phyloP scores from a whole-genome alignment of 2,797 vertebrate species.

The Telmatherina bonti region DNA sequence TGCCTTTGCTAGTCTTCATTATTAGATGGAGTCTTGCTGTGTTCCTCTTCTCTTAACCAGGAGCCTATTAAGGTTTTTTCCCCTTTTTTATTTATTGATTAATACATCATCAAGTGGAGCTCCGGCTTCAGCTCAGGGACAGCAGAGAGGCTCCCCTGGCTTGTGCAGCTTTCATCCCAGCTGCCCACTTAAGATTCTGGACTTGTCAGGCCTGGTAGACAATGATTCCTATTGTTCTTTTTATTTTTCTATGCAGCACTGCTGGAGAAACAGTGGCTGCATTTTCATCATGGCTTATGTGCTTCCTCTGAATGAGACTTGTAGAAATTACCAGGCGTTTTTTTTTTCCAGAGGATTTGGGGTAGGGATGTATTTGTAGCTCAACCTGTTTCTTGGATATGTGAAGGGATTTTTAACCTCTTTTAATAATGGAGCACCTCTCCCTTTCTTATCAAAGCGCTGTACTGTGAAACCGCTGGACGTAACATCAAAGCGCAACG shows the following conservation, averaged over 20 bases:
- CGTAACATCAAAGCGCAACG: conserved; percentile 68
- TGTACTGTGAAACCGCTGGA: conserved; percentile 45
- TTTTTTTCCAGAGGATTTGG: conserved; percentile 1
- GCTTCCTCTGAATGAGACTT: background rate
- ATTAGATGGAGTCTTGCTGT: conserved; percentile 1
- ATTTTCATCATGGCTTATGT: conserved; percentile 12
- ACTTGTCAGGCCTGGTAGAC: conserved; percentile 40
- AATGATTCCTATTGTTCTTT: conserved; percentile 52
- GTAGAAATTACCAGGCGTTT: conserved; percentile 19
- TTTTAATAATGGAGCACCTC: conserved; percentile 53
- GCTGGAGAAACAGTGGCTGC: conserved; percentile 15
- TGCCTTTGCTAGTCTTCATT: conserved; percentile 38
- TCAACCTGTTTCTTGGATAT: conserved; percentile 22
- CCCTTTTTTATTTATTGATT: conserved; percentile 58
- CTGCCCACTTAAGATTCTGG: conserved; percentile 53
- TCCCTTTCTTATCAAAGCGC: conserved; percentile 41
- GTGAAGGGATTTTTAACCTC: conserved; percentile 44
- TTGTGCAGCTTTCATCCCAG: conserved; percentile 33
- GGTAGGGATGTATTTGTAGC: background rate
- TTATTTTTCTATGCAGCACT: background rate
- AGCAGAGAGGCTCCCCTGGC: conserved; percentile 13
- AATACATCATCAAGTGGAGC: conserved; percentile 55
- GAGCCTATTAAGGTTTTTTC: conserved; percentile 41
- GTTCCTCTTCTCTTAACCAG: conserved; percentile 22
- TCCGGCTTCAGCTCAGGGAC: conserved; percentile 25